Percentiles rank a stretch among this genome's conserved stretches.
Conservation (phyloP, 2,113 vertebrate genomes). For the Nanger granti region DNA sequence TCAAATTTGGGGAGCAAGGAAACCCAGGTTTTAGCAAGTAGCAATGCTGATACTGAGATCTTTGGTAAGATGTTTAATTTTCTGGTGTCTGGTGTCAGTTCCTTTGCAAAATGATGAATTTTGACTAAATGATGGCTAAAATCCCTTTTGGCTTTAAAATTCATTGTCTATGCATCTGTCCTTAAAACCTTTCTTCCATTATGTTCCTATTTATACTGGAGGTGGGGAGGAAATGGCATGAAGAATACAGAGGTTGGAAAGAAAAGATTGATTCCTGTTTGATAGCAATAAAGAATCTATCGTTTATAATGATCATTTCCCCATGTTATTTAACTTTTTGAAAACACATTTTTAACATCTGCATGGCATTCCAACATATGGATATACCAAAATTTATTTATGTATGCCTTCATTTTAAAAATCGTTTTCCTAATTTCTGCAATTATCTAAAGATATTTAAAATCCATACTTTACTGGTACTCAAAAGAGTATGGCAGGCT, state of each 20-base stretch:
- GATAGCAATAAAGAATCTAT: neutral
- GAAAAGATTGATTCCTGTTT: neutral
- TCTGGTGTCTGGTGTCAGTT: neutral
- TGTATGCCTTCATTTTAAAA: neutral
- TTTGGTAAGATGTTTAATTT: neutral
- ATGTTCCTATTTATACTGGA: neutral
- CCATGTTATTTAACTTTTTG: slow-evolving; percentile 13
- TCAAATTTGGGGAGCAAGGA: neutral
- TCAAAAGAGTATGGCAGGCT: neutral
- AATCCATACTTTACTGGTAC: neutral
- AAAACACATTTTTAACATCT: slow-evolving; percentile 37
- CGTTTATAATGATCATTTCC: slow-evolving; percentile 20
- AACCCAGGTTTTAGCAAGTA: neutral
- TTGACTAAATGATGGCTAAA: neutral
- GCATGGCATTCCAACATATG: neutral
- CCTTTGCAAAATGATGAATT: slow-evolving; percentile 18
- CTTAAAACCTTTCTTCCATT: neutral
- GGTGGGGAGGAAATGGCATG: neutral
- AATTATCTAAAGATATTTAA: slow-evolving; percentile 12
- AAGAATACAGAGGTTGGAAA: neutral
- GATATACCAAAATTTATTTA: slow-evolving; percentile 22
- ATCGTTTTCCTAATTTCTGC: neutral
- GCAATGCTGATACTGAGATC: neutral
- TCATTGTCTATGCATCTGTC: neutral
- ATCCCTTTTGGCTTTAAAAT: neutral